Conservation (phyloP, 1,140 invertebrate species). For the Caenorhabditis tropicalis region DNA sequence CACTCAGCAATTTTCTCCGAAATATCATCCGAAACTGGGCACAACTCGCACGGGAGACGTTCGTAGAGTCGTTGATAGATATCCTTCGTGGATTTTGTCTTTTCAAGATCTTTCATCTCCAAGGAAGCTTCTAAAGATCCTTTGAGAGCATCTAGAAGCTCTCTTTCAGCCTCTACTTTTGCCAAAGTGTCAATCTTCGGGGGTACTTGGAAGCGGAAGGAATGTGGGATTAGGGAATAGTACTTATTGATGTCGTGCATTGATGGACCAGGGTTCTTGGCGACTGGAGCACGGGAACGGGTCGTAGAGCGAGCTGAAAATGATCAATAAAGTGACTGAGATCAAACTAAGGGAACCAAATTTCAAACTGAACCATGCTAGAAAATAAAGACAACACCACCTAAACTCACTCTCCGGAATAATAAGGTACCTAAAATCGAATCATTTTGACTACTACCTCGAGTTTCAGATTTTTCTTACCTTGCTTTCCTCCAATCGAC, state of each 20-base stretch:
- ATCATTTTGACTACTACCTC: too few relatives aligned
- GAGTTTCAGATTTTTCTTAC: too few relatives aligned
- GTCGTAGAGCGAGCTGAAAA: neutral
- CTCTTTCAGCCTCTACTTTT: neutral
- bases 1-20: neutral
- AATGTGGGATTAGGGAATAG: conserved; percentile 18
- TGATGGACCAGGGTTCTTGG: neutral
- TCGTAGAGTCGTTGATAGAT: conserved; percentile 36
- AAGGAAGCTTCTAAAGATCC: neutral
- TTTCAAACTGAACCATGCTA: too few relatives aligned
- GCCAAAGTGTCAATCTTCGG: neutral
- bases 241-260: conserved; percentile 21
- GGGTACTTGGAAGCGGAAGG: neutral
- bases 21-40: neutral
- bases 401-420: too few relatives aligned
- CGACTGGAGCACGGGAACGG: neutral
- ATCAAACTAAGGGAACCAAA: too few relatives aligned
- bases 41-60: neutral
- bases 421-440: too few relatives aligned
- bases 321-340: too few relatives aligned
- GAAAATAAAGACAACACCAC: too few relatives aligned
- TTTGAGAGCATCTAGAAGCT: neutral
- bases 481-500: conserved; percentile 10
- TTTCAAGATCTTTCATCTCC: conserved; percentile 14
- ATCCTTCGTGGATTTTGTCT: neutral